Percentiles rank a stretch among this genome's conserved stretches.
Evolutionary conservation across 2,797 vertebrate species (phyloP).

Genomic region (Pseudotriccus pelzelni): DNA sequence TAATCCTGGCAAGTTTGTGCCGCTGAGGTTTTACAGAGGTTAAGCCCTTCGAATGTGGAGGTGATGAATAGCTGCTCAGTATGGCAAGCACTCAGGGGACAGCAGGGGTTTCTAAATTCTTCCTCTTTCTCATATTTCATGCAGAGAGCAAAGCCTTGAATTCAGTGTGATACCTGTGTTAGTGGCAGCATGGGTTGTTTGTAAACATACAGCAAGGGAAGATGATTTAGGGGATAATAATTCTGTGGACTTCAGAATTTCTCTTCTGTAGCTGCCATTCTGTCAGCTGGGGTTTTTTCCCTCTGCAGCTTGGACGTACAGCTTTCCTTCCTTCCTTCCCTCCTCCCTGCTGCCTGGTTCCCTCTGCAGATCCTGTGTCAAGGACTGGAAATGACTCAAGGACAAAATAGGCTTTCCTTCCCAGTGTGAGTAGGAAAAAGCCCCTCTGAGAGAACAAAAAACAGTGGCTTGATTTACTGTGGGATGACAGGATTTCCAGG

Average conservation of each 20-base stretch:
- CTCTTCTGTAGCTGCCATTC: background rate
- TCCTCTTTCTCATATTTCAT: background rate
- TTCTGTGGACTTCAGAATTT: background rate
- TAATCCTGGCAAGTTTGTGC: background rate
- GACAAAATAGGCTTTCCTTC: background rate
- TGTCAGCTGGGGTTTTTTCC: background rate
- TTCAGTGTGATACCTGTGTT: background rate
- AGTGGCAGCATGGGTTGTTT: background rate
- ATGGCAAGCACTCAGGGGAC: background rate
- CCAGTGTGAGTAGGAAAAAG: background rate
- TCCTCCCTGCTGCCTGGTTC: background rate
- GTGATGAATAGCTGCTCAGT: background rate
- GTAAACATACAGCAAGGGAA: background rate
- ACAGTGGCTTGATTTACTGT: background rate
- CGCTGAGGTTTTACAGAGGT: background rate
- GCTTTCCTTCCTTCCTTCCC: background rate
- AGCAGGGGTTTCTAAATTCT: constrained; percentile 17
- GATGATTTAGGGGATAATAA: background rate
- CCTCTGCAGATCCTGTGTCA: background rate
- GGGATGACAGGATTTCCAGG: background rate
- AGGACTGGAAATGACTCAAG: background rate
- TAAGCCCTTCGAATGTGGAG: background rate
- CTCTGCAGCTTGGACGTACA: background rate
- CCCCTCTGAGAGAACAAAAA: background rate
- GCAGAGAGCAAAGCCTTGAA: background rate